Evolutionary conservation across 2,888 invertebrate species (phyloP), one percentile per base, ranked within the genome.

Genomic region (Drosophila vallismaia): DNA sequence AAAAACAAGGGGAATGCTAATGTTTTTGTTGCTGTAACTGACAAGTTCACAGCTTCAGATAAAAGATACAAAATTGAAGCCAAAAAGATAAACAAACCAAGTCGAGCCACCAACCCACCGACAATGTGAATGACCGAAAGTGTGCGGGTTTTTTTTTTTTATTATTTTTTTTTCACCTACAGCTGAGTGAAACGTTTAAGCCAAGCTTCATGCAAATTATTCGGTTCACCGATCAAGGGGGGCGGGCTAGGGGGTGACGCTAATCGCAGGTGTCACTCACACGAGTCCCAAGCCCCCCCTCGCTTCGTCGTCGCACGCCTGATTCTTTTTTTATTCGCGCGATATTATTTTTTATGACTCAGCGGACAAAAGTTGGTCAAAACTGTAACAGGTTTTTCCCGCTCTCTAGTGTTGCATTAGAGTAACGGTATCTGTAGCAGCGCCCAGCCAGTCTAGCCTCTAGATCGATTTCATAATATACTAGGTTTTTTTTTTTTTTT

Each of bases 191-290:
- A 64, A 58, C 72, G 53, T 64, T 74, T 54, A 74, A 74, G 75
- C 71, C 71, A 56, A 75, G 67, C 40, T 53, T 53, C 56, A 84
- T 88, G 84, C 80, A 85, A 88, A 85, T 85, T 80, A 76, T 86
- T 74, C 64, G 79, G 69, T 76, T 86, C 79, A 77, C 57, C 59
- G 71, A 40, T 45, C 9, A 28, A 0, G 28, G 28, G 4, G 63
- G 31, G 62, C 26, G 50, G 48, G 59, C 48, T 62, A 19, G 29
- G 53, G 58, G 36, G 60, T 28, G 64, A 51, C 63, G 79, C 84
- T 85, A 88, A 88, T 86, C 88, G 74, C 77, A 70, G 74, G 88
- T 84, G 88, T 88, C 84, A 84, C 77, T 84, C 84, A 83, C 88
- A 83, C 88, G 74, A 38, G 38, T 46, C 46, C 56, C 54, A 48